These are phyloP conservation scores for Pseudomyrmex pallidus DNA, from an alignment of 1,140 invertebrate species.

Conservation along the genomic window DNA sequence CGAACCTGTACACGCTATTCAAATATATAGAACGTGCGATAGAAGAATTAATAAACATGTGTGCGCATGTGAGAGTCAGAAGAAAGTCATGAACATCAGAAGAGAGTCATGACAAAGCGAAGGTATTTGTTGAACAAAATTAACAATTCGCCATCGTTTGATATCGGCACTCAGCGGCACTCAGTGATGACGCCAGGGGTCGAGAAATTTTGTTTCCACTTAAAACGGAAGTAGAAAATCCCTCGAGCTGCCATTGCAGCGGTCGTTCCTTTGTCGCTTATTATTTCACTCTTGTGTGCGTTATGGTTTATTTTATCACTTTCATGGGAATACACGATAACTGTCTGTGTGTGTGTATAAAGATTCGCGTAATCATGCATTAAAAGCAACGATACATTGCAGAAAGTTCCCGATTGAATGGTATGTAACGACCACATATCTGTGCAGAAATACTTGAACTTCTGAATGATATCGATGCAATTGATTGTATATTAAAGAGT, in stretches of 20 bases:
- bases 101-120: too few relatives aligned
- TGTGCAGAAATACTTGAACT: not conserved
- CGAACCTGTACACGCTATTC: too few relatives aligned
- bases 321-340: constrained; percentile 3
- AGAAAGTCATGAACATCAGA: too few relatives aligned
- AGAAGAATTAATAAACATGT: too few relatives aligned
- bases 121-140: not conserved
- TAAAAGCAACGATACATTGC: not conserved
- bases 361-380: constrained; percentile 5
- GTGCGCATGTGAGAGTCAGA: too few relatives aligned
- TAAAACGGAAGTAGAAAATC: too few relatives aligned
- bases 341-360: not conserved
- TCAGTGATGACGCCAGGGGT: constrained; percentile 47
- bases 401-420: not conserved
- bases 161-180: constrained; percentile 60
- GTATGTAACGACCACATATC: not conserved
- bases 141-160: constrained; percentile 52
- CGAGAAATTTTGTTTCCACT: too few relatives aligned
- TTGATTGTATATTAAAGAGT: not conserved
- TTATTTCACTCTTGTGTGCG: not conserved
- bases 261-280: too few relatives aligned
- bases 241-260: too few relatives aligned
- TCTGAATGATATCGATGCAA: constrained; percentile 38
- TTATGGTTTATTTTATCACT: not conserved
- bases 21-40: too few relatives aligned